Evolutionary conservation across 2,888 invertebrate genomes (phyloP).

Genomic region (Dolichopus griseipennis): DNA sequence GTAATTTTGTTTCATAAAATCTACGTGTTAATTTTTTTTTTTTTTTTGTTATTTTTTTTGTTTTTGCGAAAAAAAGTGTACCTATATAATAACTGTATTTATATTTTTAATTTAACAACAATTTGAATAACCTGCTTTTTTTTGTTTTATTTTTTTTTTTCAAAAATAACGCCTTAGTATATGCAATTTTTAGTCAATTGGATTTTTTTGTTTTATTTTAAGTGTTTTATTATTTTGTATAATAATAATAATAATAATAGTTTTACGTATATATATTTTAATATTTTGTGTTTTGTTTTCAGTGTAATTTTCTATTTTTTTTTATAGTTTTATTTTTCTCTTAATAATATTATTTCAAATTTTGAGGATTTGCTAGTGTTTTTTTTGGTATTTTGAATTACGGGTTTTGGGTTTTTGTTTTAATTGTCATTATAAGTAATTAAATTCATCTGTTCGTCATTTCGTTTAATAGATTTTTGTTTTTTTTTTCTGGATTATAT

Average conservation of each 20-base stretch:
- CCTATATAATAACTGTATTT: not conserved
- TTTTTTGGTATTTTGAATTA: no score
- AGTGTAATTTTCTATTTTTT: no score
- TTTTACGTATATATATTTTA: not conserved
- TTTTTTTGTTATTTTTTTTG: not conserved
- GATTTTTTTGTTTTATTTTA: not conserved
- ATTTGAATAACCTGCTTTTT: not conserved
- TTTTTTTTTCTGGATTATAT: no score
- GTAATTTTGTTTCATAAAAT: conserved; percentile 1
- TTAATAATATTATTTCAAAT: no score
- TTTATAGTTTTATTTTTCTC: no score
- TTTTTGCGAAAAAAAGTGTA: not conserved
- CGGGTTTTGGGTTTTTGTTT: no score
- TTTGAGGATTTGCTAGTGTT: no score
- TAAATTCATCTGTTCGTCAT: no score
- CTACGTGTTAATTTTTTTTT: not conserved
- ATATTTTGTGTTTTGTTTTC: not conserved
- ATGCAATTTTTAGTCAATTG: not conserved
- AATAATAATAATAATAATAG: not conserved
- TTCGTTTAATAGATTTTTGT: no score
- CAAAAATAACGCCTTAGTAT: not conserved
- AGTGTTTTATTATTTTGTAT: not conserved
- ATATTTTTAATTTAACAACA: not conserved
- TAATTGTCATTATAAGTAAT: no score
- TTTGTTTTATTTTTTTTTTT: not conserved